Conservation (phyloP, 2,888 invertebrate species). For the Mythimna lalbum region DNA sequence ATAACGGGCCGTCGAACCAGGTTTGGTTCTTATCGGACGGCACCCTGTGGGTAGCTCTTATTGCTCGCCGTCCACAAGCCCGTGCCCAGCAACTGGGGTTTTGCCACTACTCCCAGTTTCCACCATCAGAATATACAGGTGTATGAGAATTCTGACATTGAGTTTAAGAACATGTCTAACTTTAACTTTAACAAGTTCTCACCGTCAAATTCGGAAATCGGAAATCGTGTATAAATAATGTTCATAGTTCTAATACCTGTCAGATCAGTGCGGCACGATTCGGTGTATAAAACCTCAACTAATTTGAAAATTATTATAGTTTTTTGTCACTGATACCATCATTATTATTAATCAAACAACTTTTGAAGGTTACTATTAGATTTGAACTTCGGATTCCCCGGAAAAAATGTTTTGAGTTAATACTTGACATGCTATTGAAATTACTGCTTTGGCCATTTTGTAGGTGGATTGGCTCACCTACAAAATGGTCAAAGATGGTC, state of each 20-base stretch:
- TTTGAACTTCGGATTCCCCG: background rate
- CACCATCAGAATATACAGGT: no score
- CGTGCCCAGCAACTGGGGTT: no score
- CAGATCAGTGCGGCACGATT: background rate
- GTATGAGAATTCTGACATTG: no score
- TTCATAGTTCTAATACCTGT: background rate
- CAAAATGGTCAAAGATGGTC: no score
- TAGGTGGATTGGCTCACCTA: background rate
- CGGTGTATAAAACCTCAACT: background rate
- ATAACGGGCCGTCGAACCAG: no score
- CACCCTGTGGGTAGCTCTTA: no score
- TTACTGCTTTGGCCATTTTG: background rate
- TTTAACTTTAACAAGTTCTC: background rate
- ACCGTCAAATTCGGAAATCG: background rate
- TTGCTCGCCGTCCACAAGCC: no score
- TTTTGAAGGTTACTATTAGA: slow-evolving; percentile 18
- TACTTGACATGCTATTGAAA: slow-evolving; percentile 1
- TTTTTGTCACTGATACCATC: slow-evolving; percentile 3
- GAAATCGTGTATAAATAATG: background rate
- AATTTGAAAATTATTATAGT: slow-evolving; percentile 2
- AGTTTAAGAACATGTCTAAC: background rate
- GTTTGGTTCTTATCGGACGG: no score
- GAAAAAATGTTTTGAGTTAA: slow-evolving; percentile 8
- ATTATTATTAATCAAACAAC: slow-evolving; percentile 18
- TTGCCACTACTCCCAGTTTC: no score